Base-by-base conservation (phyloP, 53 echinoderm and acorn worm species). In the Zoroaster sp. region DNA sequence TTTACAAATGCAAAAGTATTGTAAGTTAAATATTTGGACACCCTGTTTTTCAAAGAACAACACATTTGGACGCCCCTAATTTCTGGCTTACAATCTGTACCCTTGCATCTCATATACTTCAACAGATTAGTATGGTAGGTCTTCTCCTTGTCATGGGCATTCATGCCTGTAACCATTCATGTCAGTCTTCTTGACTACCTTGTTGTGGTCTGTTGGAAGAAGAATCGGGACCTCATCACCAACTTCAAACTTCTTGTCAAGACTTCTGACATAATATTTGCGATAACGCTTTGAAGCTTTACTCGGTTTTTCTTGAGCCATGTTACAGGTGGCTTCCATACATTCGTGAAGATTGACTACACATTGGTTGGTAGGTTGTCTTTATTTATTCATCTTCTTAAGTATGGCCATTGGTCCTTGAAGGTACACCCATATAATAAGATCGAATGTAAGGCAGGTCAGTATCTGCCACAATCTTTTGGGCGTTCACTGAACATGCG, bases 381-480 rank as follows among this genome's bases (percentile, higher is more conserved):
- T 45, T 69, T 1, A 83, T 37, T 10, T 82, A 82, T 30, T 88
- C 77, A 4, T 79, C 79, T 1, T 70, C 35, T 39, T 86, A 1
- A 90, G 75, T 10, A 90, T 73, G 28, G 46, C 72, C 74, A 87
- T 87, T 0, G 91, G 74, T 4, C 86, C 74, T 70, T 72, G 3
- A 6, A 88, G 39, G 10, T 14, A 20, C 4, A 66, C 18, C 20
- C 89, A 78, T 25, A 70, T 81, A 11, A 89, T 52, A 3, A 91
- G 72, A n/a, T 87, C 91, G 40, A 91, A 91, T 17, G 91, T 5
- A 86, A 30, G 17, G 87, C 76, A 3, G 73, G 82, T 13, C 89
- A 21, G 51, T 88, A 92, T 21, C 92, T 31, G 43, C 89, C 88
- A 81, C 92, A 92, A n/a, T 92, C 88, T 20, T 51, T 73, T 30